Base-by-base conservation (phyloP, 2,113 vertebrate species). In the Hippolais icterina region DNA sequence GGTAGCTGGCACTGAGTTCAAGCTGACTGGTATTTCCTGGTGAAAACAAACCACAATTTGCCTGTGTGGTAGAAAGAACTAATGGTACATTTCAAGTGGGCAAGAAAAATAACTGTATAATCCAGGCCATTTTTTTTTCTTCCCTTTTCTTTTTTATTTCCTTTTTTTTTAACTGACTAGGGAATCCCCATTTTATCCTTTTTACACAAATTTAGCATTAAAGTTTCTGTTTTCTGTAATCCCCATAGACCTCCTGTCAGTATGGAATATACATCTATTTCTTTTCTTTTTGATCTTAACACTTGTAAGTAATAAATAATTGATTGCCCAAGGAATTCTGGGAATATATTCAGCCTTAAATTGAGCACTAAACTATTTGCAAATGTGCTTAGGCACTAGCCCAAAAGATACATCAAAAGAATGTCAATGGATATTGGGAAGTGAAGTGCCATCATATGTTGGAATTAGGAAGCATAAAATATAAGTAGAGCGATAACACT, bases 291-390 rank as follows among this genome's bases (percentile, higher is more conserved):
- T 98, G 92, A 97, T 96, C 95, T 97, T 97, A 97, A 95, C 95
- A 95, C 97, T 97, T 97, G 96, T 97, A 97, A 97, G 91, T 92
- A 96, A 97, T 98, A 97, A 98, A 98, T 98, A 98, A 98, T 98
- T 97, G 97, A 98, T 97, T 78, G 92, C 87, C 78, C 76, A 60
- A 95, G 97, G 95, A 98, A 97, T 98, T 97, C 93, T 97, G 97
- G 97, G 97, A 97, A 87, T 96, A 96, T 94, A 97, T 95, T 97
- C 97, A 80, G 91, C 94, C 96, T 96, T 97, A 94, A 90, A 95
- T 87, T 96, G 95, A 96, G 94, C 96, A 96, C 97, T 97, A 94
- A 97, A 94, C 96, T 97, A 93, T 98, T 97, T 97, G 96, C 97
- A 97, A 97, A 97, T 95, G 97, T 97, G 95, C 97, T 93, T 81